Evolutionary conservation across 1,140 invertebrate genomes (phyloP).

Genomic region (Archegozetes longisetosus): DNA sequence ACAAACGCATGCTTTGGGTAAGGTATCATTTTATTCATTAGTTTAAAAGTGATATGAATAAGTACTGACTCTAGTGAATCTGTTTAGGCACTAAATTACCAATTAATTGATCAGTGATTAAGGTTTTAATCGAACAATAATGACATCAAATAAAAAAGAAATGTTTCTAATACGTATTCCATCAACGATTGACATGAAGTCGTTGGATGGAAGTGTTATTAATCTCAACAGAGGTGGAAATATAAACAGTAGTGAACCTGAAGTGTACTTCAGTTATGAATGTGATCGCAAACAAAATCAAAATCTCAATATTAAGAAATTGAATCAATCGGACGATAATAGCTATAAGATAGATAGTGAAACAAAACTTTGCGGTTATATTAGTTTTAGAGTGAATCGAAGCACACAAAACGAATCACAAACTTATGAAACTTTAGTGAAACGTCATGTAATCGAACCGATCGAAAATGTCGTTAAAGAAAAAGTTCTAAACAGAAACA

Average conservation of each 20-base stretch:
- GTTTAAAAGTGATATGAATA: too few relatives aligned
- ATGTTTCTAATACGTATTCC: neutral
- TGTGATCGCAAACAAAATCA: too few relatives aligned
- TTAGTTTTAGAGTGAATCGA: neutral
- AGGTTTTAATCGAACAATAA: neutral
- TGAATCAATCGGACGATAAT: neutral
- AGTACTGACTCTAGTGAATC: too few relatives aligned
- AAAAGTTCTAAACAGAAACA: neutral
- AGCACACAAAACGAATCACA: neutral
- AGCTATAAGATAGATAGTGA: neutral
- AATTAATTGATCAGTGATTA: too few relatives aligned
- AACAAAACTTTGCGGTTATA: neutral
- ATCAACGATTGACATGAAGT: neutral
- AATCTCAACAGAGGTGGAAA: neutral
- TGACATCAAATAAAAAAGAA: neutral
- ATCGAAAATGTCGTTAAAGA: neutral
- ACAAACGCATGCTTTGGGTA: too few relatives aligned
- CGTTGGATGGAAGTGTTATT: neutral
- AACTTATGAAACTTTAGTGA: neutral
- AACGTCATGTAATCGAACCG: neutral
- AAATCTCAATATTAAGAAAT: too few relatives aligned
- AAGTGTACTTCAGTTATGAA: neutral
- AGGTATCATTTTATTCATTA: too few relatives aligned
- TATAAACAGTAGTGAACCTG: too few relatives aligned
- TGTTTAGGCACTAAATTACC: too few relatives aligned